phyloP scores from a whole-genome alignment of 2,797 vertebrate species.

The Sebastes kiyomatsui region DNA sequence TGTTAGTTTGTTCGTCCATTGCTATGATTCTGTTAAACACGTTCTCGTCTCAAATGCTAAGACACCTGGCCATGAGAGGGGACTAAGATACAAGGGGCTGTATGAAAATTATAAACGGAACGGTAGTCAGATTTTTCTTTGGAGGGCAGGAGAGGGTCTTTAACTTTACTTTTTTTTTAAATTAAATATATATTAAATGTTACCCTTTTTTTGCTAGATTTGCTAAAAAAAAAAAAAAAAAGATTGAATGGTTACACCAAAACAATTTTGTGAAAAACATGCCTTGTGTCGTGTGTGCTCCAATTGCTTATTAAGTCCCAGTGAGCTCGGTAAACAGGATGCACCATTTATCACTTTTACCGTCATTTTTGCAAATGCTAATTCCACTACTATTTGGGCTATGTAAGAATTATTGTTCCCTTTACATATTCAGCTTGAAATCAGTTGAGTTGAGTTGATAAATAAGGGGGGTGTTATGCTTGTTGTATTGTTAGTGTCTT shows the following conservation, averaged over 20 bases:
- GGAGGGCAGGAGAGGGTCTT: not conserved
- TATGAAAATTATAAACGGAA: not conserved
- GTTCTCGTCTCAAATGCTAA: not conserved
- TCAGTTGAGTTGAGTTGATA: not conserved
- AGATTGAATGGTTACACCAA: not conserved
- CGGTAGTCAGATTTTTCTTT: not conserved
- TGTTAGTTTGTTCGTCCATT: not conserved
- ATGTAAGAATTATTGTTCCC: not conserved
- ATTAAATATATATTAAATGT: too few relatives aligned
- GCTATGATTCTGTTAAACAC: too few relatives aligned
- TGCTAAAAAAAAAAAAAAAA: not conserved
- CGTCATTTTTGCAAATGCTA: not conserved
- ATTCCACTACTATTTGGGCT: not conserved
- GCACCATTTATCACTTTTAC: not conserved
- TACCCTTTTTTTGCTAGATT: not conserved
- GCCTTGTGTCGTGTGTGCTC: too few relatives aligned
- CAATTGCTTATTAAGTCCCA: not conserved
- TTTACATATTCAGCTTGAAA: not conserved
- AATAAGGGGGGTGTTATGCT: not conserved
- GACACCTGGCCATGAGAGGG: not conserved
- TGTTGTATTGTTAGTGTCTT: not conserved
- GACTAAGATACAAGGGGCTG: not conserved
- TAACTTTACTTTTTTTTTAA: not conserved
- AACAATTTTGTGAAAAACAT: not conserved
- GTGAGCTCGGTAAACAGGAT: not conserved